These are phyloP conservation scores for Mastacembelus armatus DNA, from an alignment of 2,797 vertebrate species.

Conservation along the genomic window DNA sequence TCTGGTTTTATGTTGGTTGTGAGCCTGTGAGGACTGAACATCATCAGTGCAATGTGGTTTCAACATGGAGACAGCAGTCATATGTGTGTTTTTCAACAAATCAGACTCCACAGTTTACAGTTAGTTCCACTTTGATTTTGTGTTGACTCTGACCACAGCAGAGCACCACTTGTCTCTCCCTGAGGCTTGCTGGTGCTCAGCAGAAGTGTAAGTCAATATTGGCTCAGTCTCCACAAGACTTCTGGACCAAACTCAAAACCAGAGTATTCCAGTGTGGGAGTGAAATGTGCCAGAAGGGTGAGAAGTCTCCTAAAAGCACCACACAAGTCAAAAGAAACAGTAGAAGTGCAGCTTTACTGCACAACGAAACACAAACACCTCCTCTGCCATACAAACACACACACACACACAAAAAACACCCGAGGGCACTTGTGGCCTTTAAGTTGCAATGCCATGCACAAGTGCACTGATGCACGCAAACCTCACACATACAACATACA, in stretches of 20 bases:
- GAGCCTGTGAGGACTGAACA: no score
- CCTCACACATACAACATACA: conserved; percentile 1
- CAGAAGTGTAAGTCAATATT: conserved; percentile 56
- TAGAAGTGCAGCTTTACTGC: conserved; percentile 19
- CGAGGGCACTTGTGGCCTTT: conserved; percentile 1
- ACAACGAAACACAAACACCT: conserved; percentile 3
- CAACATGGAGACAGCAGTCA: no score
- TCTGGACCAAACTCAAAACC: conserved; percentile 28
- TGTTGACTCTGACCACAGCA: conserved; percentile 46
- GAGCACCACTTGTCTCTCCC: conserved; percentile 38
- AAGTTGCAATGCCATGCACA: not conserved
- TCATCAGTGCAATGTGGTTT: not conserved
- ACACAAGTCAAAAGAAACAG: conserved; percentile 36
- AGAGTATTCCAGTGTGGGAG: conserved; percentile 44
- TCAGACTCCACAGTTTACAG: conserved; percentile 32
- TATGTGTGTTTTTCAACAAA: conserved; percentile 15
- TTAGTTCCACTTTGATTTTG: conserved; percentile 31
- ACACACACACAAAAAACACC: conserved; percentile 1
- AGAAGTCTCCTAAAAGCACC: conserved; percentile 50
- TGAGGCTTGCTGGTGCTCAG: conserved; percentile 32
- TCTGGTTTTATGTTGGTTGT: no score
- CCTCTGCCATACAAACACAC: not conserved
- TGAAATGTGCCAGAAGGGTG: conserved; percentile 62
- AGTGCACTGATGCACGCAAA: not conserved
- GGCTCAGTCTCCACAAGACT: conserved; percentile 33